Evolutionary conservation across 2,797 vertebrate genomes (phyloP).

Genomic region (Florisuga fusca): DNA sequence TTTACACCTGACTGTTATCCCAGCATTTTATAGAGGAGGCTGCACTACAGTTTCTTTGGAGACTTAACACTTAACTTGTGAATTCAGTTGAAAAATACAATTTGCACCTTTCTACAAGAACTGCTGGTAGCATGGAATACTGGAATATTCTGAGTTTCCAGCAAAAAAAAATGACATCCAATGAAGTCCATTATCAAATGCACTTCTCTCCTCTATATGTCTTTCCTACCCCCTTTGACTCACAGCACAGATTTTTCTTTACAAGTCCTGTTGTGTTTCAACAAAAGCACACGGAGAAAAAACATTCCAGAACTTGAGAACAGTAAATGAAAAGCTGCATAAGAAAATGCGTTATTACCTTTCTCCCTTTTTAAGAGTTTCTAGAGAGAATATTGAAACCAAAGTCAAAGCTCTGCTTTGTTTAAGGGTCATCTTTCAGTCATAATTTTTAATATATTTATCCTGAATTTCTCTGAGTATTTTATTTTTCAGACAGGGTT

Average conservation of each 20-base stretch:
- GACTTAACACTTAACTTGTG: conserved; percentile 68
- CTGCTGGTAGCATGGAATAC: not conserved
- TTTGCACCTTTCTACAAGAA: conserved; percentile 39
- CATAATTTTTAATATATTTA: not conserved
- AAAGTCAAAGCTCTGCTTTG: not conserved
- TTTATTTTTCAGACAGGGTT: not conserved
- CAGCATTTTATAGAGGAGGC: conserved; percentile 66
- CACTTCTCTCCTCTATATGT: not conserved
- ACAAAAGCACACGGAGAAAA: not conserved
- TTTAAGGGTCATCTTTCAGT: not conserved
- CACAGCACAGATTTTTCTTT: not conserved
- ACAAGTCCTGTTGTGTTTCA: not conserved
- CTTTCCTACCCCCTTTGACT: not conserved
- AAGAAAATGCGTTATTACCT: not conserved
- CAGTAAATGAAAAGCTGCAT: not conserved
- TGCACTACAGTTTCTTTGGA: conserved; percentile 71
- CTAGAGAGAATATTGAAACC: not conserved
- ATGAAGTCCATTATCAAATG: not conserved
- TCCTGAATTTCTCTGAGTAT: not conserved
- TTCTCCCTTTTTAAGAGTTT: fast-evolving
- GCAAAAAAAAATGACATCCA: too few species aligned
- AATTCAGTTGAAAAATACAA: conserved; percentile 74
- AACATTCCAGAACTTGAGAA: not conserved
- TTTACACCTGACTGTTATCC: conserved; percentile 57
- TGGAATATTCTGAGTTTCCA: not conserved